Percentiles rank a stretch among this genome's conserved stretches.
Evolutionary conservation across 2,113 vertebrate species (phyloP).

Genomic region (Turdus rufiventris): DNA sequence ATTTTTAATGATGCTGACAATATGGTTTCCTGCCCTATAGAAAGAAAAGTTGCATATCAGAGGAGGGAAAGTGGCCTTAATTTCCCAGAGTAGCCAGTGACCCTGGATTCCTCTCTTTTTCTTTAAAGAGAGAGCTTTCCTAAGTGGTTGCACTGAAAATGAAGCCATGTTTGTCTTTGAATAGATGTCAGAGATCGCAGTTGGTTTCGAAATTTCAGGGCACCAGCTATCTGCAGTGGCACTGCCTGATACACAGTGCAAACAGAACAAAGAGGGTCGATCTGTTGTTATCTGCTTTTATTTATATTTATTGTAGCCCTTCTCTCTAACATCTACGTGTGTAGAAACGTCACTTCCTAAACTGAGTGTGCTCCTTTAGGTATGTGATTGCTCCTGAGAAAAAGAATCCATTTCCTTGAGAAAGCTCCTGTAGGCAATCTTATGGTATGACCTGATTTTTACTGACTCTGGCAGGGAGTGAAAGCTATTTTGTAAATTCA

Average conservation of each 20-base stretch:
- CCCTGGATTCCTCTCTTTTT: not conserved
- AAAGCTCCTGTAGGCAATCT: not conserved
- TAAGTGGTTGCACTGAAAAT: not conserved
- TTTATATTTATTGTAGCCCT: not conserved
- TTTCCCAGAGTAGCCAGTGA: not conserved
- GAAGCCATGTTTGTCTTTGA: not conserved
- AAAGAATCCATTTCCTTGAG: not conserved
- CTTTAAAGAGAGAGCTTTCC: not conserved
- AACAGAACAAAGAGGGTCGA: not conserved
- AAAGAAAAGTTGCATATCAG: not conserved
- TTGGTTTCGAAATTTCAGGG: not conserved
- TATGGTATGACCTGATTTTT: not conserved
- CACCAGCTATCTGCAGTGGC: not conserved
- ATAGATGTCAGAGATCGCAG: not conserved
- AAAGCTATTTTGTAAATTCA: not conserved
- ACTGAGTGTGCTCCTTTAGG: not conserved
- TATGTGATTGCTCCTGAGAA: not conserved
- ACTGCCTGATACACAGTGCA: not conserved
- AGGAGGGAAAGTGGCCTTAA: not conserved
- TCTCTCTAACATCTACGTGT: accelerated
- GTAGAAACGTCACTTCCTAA: not conserved
- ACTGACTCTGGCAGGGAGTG: not conserved
- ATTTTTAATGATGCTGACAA: not conserved
- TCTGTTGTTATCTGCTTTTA: not conserved
- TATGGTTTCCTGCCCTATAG: not conserved